phyloP scores from a whole-genome alignment of 2,797 vertebrate genomes.

The Myotis daubentonii region DNA sequence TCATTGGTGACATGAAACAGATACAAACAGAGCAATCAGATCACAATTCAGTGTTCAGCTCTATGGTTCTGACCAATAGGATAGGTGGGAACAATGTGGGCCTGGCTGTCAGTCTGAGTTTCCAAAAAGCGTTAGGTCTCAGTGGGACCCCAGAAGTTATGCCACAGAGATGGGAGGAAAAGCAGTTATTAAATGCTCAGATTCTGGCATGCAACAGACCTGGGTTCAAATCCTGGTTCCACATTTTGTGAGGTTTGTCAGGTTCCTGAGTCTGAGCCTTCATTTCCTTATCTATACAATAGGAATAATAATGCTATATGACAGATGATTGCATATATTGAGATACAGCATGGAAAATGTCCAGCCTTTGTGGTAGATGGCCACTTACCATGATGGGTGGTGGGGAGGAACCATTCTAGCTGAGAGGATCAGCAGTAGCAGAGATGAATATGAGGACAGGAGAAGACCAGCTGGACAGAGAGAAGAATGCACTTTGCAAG shows the following conservation, averaged over 20 bases:
- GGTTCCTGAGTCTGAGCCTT: not conserved
- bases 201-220: not conserved
- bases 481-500: not conserved
- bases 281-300: not conserved
- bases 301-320: not conserved
- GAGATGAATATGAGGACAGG: fast-evolving
- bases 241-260: not conserved
- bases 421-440: not conserved
- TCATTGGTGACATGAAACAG: not conserved
- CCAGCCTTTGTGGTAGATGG: not conserved
- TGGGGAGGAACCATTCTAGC: not conserved
- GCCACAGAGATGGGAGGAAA: not conserved
- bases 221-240: not conserved
- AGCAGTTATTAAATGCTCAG: not conserved
- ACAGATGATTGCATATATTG: not conserved
- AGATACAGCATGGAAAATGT: not conserved
- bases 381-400: not conserved
- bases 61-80: not conserved
- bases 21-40: not conserved
- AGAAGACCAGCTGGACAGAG: not conserved
- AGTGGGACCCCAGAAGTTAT: not conserved
- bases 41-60: not conserved
- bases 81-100: not conserved
- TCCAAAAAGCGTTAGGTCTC: not conserved
- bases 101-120: not conserved